Evolutionary conservation across 2,797 vertebrate genomes (phyloP).

Genomic region (Crenuchus spilurus): DNA sequence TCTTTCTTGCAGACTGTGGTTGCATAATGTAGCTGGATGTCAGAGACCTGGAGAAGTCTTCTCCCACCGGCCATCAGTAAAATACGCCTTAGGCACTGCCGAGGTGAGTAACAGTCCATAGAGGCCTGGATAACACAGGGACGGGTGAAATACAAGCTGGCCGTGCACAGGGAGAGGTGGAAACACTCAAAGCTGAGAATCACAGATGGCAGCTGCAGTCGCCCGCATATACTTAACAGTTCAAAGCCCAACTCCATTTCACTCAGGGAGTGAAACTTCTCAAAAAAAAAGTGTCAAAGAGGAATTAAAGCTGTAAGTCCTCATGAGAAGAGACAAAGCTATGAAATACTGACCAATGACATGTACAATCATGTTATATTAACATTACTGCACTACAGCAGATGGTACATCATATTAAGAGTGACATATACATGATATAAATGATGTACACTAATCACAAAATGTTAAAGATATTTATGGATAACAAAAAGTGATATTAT

Average conservation of each 20-base stretch:
- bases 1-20: neutral
- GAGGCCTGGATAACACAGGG: neutral
- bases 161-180: constrained; percentile 1
- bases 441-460: no score
- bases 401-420: no score
- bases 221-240: constrained; percentile 45
- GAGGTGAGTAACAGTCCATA: neutral
- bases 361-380: no score
- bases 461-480: no score
- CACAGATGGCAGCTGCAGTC: constrained; percentile 29
- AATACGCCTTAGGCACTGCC: neutral
- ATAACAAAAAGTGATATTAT: no score
- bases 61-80: neutral
- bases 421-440: no score
- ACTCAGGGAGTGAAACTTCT: constrained; percentile 20
- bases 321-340: constrained; percentile 2
- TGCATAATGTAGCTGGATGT: neutral
- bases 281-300: constrained; percentile 35
- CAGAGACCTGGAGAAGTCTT: neutral
- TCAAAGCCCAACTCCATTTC: constrained; percentile 52
- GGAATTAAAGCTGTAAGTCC: constrained; percentile 35
- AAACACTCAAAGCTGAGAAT: constrained; percentile 36
- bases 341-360: no score
- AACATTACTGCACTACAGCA: no score
- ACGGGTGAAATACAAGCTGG: constrained; percentile 10